phyloP scores from a whole-genome alignment of 2,888 invertebrate genomes.

The Drosophila cracens region DNA sequence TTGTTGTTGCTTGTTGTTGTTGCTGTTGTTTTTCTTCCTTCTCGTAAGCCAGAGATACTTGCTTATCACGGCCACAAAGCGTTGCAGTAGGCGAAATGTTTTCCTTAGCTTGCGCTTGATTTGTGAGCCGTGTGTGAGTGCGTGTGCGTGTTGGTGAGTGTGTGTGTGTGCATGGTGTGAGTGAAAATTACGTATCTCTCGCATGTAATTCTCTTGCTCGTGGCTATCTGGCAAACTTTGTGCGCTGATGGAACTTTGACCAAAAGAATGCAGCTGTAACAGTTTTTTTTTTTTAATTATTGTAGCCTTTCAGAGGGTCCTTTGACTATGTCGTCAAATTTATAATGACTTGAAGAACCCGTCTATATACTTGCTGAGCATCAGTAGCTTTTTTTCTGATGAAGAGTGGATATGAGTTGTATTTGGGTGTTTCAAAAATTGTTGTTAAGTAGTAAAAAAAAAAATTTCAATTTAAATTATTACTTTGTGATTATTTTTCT shows the following conservation, averaged over 20 bases:
- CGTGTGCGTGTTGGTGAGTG: slow-evolving; percentile 8
- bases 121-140: slow-evolving; percentile 50
- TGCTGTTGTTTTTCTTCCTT: slow-evolving; percentile 12
- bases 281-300: no score
- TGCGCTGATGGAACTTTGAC: neutral
- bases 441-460: neutral
- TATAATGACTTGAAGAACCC: neutral
- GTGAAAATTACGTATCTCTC: neutral
- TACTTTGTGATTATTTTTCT: neutral
- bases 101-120: slow-evolving; percentile 62
- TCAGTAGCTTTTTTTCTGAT: neutral
- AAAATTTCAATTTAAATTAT: no score
- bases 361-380: neutral
- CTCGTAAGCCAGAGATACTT: slow-evolving; percentile 50
- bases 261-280: neutral
- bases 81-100: slow-evolving; percentile 43
- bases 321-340: neutral
- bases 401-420: neutral
- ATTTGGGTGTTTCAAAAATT: neutral
- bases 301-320: neutral
- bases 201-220: neutral
- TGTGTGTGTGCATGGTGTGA: slow-evolving; percentile 27
- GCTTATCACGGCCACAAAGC: slow-evolving; percentile 60
- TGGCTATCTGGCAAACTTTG: neutral
- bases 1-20: slow-evolving; percentile 11